Base-by-base conservation (phyloP, 1,140 invertebrate genomes). In the Hesperophylax magnus region DNA sequence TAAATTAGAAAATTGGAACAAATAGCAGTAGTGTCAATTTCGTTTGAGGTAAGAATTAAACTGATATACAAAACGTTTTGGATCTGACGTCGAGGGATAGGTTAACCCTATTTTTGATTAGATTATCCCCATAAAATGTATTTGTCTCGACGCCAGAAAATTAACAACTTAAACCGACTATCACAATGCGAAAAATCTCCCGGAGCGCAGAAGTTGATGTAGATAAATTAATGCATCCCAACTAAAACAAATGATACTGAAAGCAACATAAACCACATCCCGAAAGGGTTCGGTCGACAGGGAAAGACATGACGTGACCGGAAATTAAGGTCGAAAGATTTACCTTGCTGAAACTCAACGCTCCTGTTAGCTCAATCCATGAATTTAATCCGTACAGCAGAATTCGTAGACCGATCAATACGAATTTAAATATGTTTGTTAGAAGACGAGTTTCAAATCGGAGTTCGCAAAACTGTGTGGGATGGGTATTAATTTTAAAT, bases 171-270 rank as follows among this genome's bases (percentile, higher is more conserved):
- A 56, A 27, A 75, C 71, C 71, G 53, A 18, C 31, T 18, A 71
- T 71, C 67, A 58, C 39, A 47, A 47, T 7, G 53, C 24, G 17
- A 61, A 79, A 72, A 61, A 71, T 67, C 34, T 67, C 69, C 82
- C 39, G 24, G 60, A 24, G 71, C 47, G 31, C 76, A 75, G 77
- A 65, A 77, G 79, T 83, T 83, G 82, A 83, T 81, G 82, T 81
- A 83, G 82, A 83, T 83, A 83, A 83, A 83, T 83, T 81, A 81
- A 81, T 81, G 77, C 77, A 81, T 81, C 60, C 65, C 78, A 83
- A 83, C 82, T 81, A 83, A 81, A 83, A 83, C 82, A 83, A 83
- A 83, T 81, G 79, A 83, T 77, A 79, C 77, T 83, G 81, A 83
- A 83, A 83, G 82, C 82, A 83, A 83, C 82, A 83, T 83, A 81